phyloP scores from a whole-genome alignment of 2,888 invertebrate species.

The Erebia epiphron region DNA sequence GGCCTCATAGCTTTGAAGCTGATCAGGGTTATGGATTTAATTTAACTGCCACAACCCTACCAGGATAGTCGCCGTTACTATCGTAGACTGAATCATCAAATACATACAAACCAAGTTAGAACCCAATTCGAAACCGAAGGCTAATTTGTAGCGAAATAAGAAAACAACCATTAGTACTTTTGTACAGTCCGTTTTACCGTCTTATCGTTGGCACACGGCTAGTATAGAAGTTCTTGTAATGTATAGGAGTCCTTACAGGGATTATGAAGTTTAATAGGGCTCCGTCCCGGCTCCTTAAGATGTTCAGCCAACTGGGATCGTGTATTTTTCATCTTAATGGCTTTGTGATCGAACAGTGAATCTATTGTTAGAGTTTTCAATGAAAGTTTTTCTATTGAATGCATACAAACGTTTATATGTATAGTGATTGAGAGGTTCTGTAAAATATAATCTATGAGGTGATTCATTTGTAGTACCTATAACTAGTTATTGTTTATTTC shows the following conservation, averaged over 20 bases:
- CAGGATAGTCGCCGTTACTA: too few species aligned
- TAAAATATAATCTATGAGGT: not conserved
- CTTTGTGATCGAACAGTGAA: slow-evolving; percentile 15
- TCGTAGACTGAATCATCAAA: too few species aligned
- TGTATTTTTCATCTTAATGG: slow-evolving; percentile 18
- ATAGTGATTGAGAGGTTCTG: not conserved
- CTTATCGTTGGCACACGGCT: too few species aligned
- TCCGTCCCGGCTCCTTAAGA: slow-evolving; percentile 22
- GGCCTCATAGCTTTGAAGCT: too few species aligned
- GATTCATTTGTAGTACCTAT: not conserved
- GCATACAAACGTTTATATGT: not conserved
- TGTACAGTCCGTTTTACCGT: too few species aligned
- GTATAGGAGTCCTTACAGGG: slow-evolving; percentile 11
- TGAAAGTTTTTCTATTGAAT: slow-evolving; percentile 13
- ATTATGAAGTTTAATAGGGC: slow-evolving; percentile 27
- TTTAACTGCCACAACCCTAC: too few species aligned
- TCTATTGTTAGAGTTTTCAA: slow-evolving; percentile 17
- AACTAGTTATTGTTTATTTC: not conserved
- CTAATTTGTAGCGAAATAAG: too few species aligned
- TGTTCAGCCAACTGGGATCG: slow-evolving; percentile 3
- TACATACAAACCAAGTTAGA: too few species aligned
- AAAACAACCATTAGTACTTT: too few species aligned
- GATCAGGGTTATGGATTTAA: too few species aligned
- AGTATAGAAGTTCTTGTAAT: not conserved
- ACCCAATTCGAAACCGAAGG: too few species aligned